Base-by-base conservation (phyloP, 2,888 invertebrate genomes). In the Sarcophaga rosellei region DNA sequence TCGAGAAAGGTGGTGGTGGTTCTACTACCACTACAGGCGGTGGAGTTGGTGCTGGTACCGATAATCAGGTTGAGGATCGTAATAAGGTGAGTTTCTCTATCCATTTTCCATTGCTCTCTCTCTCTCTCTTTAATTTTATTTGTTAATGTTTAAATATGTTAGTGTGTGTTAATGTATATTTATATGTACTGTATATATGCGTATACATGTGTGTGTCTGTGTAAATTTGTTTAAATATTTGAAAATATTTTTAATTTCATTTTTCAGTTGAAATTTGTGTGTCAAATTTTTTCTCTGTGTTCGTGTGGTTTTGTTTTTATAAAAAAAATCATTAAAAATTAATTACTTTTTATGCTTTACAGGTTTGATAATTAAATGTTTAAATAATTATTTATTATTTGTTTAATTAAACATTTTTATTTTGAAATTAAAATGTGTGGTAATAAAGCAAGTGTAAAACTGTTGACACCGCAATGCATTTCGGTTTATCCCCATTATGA, bases 1-100 rank as follows among this genome's bases (percentile, higher is more conserved):
- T 95, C 5, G 96, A 96, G 91, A 95, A 95, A 88, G 96, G 96
- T 3, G 93, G 92, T 63, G 87, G 86, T 15, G 69, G 15, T 53
- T 4, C 17, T n/a, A 62, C 45, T 3, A 66, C 10, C 11, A 65
- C n/a, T 6, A 88, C 88, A 1, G 47, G 44, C 2, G 74, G 69
- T 53, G 85, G 70, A 15, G 81, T 69, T 20, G 81, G 15, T 68
- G 69, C 68, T 47, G 70, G 66, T 74, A 44, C 76, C 3, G 92
- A 92, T 62, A 84, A 80, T 76, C 10, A 35, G 20, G 93, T 93
- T 86, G 89, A 89, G 11, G 93, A 93, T 84, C 91, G 93, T 69
- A 89, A 91, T 81, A 93, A 93, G 93, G 93, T 93, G 89, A 90
- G 92, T 90, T 57, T 17, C n/a, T 20, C 6, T 21, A 0, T 35